Conservation (phyloP, 2,113 vertebrate genomes). For the Cephalopterus ornatus region DNA sequence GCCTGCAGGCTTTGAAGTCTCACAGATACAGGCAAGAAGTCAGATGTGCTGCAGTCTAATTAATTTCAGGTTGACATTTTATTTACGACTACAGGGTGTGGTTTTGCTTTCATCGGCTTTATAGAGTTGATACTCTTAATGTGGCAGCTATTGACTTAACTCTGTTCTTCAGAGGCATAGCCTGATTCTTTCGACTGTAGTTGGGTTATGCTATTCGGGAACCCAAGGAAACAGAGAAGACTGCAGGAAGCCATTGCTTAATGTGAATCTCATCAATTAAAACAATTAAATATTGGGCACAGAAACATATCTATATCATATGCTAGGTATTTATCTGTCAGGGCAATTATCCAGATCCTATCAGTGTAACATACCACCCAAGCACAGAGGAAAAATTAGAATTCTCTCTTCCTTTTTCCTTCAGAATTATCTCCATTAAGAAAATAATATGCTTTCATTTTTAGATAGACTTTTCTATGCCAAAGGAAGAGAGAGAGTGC, state of each 20-base stretch:
- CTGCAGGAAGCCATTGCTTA: neutral
- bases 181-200: neutral
- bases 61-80: constrained; percentile 62
- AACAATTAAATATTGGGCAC: neutral
- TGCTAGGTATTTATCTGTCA: neutral
- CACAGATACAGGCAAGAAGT: neutral
- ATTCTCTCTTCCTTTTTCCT: constrained; percentile 1
- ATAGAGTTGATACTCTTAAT: neutral
- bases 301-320: neutral
- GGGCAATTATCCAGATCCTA: neutral
- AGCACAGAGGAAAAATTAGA: neutral
- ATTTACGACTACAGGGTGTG: neutral
- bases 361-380: constrained; percentile 2
- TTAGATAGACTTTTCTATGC: neutral
- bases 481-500: neutral
- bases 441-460: neutral
- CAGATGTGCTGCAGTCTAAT: constrained; percentile 44
- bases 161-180: neutral
- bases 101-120: neutral
- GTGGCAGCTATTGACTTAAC: constrained; percentile 33
- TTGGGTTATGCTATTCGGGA: neutral
- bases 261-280: neutral
- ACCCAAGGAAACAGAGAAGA: neutral
- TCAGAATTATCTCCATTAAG: neutral
- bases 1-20: constrained; percentile 51